These are phyloP conservation scores for Tetrax tetrax DNA, from an alignment of 2,113 vertebrate genomes.

Conservation along the genomic window DNA sequence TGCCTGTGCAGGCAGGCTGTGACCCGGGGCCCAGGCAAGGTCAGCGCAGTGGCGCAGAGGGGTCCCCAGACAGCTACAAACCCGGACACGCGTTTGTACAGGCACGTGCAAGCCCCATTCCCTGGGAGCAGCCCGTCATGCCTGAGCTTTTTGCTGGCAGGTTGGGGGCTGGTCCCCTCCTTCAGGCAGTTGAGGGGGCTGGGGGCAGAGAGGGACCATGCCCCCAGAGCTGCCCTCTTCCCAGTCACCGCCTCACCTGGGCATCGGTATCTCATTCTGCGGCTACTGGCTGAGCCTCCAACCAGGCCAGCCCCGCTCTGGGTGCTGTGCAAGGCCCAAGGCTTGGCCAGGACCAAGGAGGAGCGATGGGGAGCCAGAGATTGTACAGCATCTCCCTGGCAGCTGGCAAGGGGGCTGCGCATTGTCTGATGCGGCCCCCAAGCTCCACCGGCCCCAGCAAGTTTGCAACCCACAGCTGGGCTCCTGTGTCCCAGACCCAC, in stretches of 20 bases:
- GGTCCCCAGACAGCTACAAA: neutral
- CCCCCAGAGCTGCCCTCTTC: neutral
- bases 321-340: neutral
- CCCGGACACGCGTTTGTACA: rapidly evolving
- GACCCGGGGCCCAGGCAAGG: neutral
- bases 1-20: neutral
- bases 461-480: neutral
- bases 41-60: neutral
- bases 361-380: neutral
- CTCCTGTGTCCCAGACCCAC: neutral
- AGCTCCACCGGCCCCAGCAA: neutral
- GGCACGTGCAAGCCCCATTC: neutral
- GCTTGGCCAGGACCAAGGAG: neutral
- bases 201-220: neutral
- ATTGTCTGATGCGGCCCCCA: neutral
- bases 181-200: neutral
- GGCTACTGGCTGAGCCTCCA: neutral
- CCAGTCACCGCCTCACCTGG: neutral
- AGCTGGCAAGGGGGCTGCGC: neutral
- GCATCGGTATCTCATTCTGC: neutral
- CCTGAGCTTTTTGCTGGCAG: neutral
- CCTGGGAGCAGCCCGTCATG: neutral
- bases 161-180: neutral
- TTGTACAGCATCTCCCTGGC: neutral
- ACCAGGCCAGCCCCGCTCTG: neutral